Conservation (phyloP, 2,888 invertebrate genomes). For the Camptogramma bilineatum region DNA sequence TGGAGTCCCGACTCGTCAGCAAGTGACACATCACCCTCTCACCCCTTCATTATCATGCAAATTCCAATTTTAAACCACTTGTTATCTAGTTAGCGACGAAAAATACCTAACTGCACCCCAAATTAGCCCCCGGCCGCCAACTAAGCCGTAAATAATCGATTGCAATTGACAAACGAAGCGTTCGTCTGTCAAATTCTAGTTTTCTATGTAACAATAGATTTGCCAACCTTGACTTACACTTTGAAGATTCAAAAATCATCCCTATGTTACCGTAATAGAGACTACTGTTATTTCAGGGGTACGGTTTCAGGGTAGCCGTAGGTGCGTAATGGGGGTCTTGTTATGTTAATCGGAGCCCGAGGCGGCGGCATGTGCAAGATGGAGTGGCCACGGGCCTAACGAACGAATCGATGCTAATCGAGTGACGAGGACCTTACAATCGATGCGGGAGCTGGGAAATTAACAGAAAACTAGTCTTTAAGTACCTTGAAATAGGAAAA, state of each 20-base stretch:
- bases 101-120: slow-evolving; percentile 80
- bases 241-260: not conserved
- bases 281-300: not conserved
- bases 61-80: slow-evolving; percentile 85
- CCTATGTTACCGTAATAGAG: slow-evolving; percentile 8
- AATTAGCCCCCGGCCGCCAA: slow-evolving; percentile 78
- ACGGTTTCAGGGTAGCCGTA: slow-evolving; percentile 54
- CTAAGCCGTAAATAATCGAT: slow-evolving; percentile 80
- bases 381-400: slow-evolving; percentile 68
- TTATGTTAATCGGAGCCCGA: slow-evolving; percentile 81
- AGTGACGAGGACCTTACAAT: slow-evolving; percentile 37
- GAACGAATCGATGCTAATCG: slow-evolving; percentile 51
- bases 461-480: slow-evolving; percentile 9
- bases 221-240: slow-evolving; percentile 9
- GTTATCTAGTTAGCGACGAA: slow-evolving; percentile 84
- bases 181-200: slow-evolving; percentile 84
- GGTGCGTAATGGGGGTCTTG: slow-evolving; percentile 82
- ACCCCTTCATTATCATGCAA: slow-evolving; percentile 79
- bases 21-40: slow-evolving; percentile 43
- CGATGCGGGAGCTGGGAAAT: slow-evolving; percentile 22
- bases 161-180: slow-evolving; percentile 85
- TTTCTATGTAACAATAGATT: slow-evolving; percentile 45
- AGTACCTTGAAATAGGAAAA: not conserved
- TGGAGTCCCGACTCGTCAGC: slow-evolving; percentile 26
- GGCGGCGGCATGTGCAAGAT: slow-evolving; percentile 67